Evolutionary conservation across 1,140 invertebrate genomes (phyloP).

Genomic region (Amyelois transitella): DNA sequence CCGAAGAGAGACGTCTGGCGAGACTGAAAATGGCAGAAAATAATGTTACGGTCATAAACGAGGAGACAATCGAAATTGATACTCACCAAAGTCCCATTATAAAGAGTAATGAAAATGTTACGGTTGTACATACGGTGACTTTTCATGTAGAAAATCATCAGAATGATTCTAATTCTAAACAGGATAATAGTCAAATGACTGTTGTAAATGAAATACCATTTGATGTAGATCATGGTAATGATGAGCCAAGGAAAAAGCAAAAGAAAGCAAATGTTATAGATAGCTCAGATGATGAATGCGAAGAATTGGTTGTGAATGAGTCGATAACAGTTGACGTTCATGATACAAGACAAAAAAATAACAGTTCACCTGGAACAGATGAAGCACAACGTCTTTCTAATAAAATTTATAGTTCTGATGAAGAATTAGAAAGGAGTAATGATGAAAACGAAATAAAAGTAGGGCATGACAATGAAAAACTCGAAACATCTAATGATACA

Average conservation of each 20-base stretch:
- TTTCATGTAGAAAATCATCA: conserved; percentile 5
- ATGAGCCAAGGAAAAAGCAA: conserved; percentile 22
- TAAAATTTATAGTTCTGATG: background rate
- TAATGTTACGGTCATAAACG: background rate
- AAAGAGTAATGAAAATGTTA: background rate
- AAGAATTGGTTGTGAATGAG: conserved; percentile 15
- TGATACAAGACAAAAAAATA: background rate
- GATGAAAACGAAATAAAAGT: background rate
- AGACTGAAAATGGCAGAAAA: conserved; percentile 32
- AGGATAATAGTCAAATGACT: conserved; percentile 7
- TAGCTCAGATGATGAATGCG: conserved; percentile 46
- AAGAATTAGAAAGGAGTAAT: background rate
- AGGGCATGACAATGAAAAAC: background rate
- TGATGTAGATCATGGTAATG: conserved; percentile 8
- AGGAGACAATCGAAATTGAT: background rate
- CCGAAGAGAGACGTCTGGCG: conserved; percentile 61
- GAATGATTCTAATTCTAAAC: conserved; percentile 6
- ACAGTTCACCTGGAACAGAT: background rate
- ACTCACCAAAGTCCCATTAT: background rate
- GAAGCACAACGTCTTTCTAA: background rate
- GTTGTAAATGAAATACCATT: conserved; percentile 4
- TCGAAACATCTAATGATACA: conserved; percentile 2
- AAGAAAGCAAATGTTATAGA: conserved; percentile 43
- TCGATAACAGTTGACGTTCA: conserved; percentile 24
- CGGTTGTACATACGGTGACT: background rate